These are phyloP conservation scores for Sternotherus odoratus DNA, from an alignment of 2,797 vertebrate genomes.

Conservation along the genomic window DNA sequence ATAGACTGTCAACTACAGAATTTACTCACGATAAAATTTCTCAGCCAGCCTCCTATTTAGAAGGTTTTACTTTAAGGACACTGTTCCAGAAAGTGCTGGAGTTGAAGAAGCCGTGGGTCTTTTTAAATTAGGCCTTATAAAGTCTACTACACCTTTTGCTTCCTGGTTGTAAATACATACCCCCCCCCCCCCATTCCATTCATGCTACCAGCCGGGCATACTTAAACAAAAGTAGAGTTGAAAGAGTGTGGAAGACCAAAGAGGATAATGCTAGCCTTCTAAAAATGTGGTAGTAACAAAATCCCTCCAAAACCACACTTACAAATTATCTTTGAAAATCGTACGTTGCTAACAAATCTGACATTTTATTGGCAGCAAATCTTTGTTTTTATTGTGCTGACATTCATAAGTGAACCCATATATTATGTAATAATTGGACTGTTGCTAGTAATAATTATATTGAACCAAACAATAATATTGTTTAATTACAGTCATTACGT, in stretches of 20 bases:
- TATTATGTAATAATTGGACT: not conserved
- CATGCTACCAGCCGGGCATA: not conserved
- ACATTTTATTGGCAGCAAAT: not conserved
- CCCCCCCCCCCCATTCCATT: no score
- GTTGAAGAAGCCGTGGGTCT: not conserved
- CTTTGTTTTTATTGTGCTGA: not conserved
- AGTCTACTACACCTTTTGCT: not conserved
- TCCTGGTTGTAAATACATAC: not conserved
- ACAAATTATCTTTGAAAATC: not conserved
- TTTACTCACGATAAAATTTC: not conserved
- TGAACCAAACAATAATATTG: not conserved
- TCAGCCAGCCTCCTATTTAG: not conserved
- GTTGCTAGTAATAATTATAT: not conserved
- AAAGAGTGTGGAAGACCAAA: not conserved
- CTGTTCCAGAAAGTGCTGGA: not conserved
- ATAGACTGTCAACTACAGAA: not conserved
- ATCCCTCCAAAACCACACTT: accelerated
- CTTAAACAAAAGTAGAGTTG: not conserved
- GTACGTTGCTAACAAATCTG: not conserved
- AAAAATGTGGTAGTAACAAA: not conserved
- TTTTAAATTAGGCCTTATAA: not conserved
- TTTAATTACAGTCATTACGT: not conserved
- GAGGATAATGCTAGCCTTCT: not conserved
- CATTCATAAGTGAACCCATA: not conserved
- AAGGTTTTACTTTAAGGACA: not conserved